Conservation (phyloP, 2,113 vertebrate genomes). For the Rhizomys pruinosus region DNA sequence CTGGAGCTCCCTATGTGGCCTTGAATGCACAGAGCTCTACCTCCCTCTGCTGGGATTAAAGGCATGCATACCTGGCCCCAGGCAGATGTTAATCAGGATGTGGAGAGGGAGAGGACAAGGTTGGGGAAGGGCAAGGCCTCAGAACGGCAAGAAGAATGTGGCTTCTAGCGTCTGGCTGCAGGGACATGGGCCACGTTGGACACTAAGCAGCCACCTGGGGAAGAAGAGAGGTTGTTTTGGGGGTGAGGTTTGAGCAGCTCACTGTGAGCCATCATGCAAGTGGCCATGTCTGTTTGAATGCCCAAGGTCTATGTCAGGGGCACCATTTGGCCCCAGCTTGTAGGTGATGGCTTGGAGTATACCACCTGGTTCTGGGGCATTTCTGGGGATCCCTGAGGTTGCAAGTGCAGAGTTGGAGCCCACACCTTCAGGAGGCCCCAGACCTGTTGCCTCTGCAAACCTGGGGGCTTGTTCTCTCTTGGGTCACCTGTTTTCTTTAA, state of each 20-base stretch:
- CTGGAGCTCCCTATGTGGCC: too few species aligned
- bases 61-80: too few species aligned
- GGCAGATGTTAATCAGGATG: not conserved
- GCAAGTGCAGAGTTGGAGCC: not conserved
- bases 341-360: not conserved
- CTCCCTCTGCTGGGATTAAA: too few species aligned
- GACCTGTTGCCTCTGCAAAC: not conserved
- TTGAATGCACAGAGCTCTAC: too few species aligned
- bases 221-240: not conserved
- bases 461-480: not conserved
- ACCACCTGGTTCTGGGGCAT: not conserved
- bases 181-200: not conserved
- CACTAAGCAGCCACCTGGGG: not conserved
- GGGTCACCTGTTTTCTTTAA: not conserved
- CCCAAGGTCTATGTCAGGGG: not conserved
- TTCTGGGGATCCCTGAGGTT: not conserved
- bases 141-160: not conserved
- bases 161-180: not conserved
- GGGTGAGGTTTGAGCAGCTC: not conserved
- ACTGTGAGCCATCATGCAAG: not conserved
- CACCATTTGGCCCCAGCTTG: not conserved
- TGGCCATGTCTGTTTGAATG: fast-evolving
- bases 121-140: not conserved
- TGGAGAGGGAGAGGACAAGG: not conserved
- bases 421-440: not conserved